Base-by-base conservation (phyloP, 2,888 invertebrate genomes). In the Plebejus argus region DNA sequence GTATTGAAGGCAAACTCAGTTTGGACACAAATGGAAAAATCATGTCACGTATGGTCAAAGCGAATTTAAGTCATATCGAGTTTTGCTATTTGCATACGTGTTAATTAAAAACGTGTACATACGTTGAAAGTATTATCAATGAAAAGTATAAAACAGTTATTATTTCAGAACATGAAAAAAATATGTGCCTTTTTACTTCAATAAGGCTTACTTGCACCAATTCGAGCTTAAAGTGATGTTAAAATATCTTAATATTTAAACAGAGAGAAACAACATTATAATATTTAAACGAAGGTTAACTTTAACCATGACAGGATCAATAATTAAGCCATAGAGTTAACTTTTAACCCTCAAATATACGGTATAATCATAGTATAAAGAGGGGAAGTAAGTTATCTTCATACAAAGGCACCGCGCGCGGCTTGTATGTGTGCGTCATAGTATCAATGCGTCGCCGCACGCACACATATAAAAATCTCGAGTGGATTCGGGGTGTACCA, bases 1-100 rank as follows among this genome's bases (percentile, higher is more conserved):
- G 72, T 71, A 74, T 53, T 74, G 74, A 53, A 74, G 49, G 74
- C 18, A 49, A 74, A 74, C 74, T 74, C 18, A 74, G 49, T 74
- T 74, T 74, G 45, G 74, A 28, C 49, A 49, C 49, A 53, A 74
- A 74, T 74, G 74, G 74, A 72, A 77, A 77, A 77, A 72, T 77
- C 72, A 15, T 77, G 77, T 77, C 77, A 77, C 77, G 77, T 77
- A 61, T 61, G 18, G 39, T 71, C 49, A 72, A 74, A 74, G 49
- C 53, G 74, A 23, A 49, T 49, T 74, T 53, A 74, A 74, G 74
- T 45, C 72, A 49, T 49, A 74, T 74, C 49, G 74, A 49, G 28
- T 74, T 74, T 74, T 23, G 72, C 23, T 45, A 72, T 71, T 35
- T 23, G 74, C 23, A 39, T 20, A 15, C 23, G 15, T 15, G 72